These are phyloP conservation scores for Centrocercus urophasianus DNA, from an alignment of 2,113 vertebrate species.

Conservation along the genomic window DNA sequence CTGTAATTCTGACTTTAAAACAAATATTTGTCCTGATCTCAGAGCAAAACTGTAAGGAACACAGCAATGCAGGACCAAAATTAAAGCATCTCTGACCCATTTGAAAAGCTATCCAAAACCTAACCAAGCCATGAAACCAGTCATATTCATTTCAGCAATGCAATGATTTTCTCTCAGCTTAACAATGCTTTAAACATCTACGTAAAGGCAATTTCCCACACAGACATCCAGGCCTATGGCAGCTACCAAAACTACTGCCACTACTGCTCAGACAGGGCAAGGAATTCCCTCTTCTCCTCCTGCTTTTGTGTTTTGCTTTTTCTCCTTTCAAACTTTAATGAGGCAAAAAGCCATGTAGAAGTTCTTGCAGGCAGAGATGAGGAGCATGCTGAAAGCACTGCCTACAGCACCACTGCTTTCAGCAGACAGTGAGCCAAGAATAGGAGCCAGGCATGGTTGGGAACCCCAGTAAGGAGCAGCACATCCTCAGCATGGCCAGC, in stretches of 20 bases:
- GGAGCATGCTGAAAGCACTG: neutral
- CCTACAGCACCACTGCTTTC: neutral
- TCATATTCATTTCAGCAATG: neutral
- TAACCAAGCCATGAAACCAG: neutral
- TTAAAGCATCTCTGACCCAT: neutral
- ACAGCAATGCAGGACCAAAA: neutral
- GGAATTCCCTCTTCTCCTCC: neutral
- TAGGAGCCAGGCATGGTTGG: neutral
- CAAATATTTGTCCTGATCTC: neutral
- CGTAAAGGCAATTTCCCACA: neutral
- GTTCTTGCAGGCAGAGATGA: neutral
- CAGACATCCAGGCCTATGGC: neutral
- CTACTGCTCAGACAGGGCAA: neutral
- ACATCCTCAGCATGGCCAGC: neutral
- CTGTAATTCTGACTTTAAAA: neutral
- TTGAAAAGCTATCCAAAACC: neutral
- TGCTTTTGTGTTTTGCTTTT: neutral
- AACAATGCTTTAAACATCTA: neutral
- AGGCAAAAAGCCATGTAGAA: neutral
- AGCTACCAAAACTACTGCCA: neutral
- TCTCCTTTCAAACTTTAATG: neutral
- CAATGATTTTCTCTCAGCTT: neutral
- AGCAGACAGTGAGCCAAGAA: neutral
- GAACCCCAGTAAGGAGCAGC: neutral
- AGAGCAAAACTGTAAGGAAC: neutral